A percentile compares a stretch with the other conserved stretches of the same genome.
Conservation (phyloP, 2,113 vertebrate species). For the Atlantisia rogersi region DNA sequence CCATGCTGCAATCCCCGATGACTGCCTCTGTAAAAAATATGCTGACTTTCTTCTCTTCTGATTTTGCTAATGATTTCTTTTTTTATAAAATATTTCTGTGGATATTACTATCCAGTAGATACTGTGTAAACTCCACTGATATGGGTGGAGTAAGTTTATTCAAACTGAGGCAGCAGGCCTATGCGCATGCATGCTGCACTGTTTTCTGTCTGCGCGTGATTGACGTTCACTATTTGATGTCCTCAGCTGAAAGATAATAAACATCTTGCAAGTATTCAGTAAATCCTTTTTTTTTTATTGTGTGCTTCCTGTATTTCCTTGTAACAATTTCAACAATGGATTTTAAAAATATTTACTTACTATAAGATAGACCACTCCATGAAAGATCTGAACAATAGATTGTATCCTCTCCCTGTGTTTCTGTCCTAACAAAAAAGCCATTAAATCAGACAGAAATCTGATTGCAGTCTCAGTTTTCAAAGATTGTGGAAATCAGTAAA, state of each 20-base stretch:
- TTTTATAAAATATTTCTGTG: background rate
- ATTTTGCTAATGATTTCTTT: background rate
- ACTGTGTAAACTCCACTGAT: background rate
- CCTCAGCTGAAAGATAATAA: background rate
- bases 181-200: background rate
- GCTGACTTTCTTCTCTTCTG: background rate
- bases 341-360: background rate
- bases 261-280: background rate
- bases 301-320: background rate
- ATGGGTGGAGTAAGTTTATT: background rate
- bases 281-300: background rate
- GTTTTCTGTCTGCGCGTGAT: background rate
- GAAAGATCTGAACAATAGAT: background rate
- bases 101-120: background rate
- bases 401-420: background rate
- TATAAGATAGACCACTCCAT: background rate
- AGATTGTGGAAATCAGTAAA: background rate
- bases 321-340: background rate
- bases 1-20: accelerated
- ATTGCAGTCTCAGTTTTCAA: background rate
- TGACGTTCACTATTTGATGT: background rate
- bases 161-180: background rate
- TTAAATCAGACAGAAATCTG: slow-evolving; percentile 6
- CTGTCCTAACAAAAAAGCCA: background rate
- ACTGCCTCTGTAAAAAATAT: background rate